Evolutionary conservation across 1,140 invertebrate species (phyloP).

Genomic region (Phymastichus coffea): DNA sequence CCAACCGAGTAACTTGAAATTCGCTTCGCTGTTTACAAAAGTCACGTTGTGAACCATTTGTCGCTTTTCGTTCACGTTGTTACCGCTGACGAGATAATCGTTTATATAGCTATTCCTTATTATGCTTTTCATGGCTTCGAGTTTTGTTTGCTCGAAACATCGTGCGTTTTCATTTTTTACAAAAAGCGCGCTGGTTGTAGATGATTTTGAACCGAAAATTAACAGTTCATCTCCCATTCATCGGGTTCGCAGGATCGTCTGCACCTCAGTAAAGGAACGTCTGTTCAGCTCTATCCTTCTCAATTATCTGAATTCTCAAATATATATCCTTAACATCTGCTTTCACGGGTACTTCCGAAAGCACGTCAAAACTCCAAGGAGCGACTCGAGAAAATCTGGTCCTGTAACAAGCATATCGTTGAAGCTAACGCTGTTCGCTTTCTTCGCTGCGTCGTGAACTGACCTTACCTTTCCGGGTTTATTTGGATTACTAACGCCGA

Average conservation of each 20-base stretch:
- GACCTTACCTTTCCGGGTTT: no score
- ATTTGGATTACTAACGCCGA: no score
- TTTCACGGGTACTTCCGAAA: background rate
- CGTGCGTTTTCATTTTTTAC: slow-evolving; percentile 34
- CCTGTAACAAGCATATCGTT: background rate
- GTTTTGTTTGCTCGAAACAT: background rate
- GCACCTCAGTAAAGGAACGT: slow-evolving; percentile 20
- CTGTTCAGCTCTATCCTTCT: slow-evolving; percentile 9
- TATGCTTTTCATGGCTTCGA: background rate
- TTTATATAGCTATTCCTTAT: background rate
- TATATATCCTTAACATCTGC: slow-evolving; percentile 1
- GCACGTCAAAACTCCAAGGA: background rate
- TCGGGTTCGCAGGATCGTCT: slow-evolving; percentile 9
- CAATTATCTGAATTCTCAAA: background rate
- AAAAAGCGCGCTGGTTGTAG: slow-evolving; percentile 36
- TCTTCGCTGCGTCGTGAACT: background rate
- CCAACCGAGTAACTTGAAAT: background rate
- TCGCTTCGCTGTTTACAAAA: background rate
- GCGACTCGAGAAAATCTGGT: background rate
- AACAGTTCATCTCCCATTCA: slow-evolving; percentile 39
- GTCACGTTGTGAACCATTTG: background rate
- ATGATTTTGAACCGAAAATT: slow-evolving; percentile 42
- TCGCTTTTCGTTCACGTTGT: background rate
- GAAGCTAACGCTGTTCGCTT: background rate
- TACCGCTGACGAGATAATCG: background rate